Base-by-base conservation (phyloP, 2,888 invertebrate species). In the Lymantria monacha region DNA sequence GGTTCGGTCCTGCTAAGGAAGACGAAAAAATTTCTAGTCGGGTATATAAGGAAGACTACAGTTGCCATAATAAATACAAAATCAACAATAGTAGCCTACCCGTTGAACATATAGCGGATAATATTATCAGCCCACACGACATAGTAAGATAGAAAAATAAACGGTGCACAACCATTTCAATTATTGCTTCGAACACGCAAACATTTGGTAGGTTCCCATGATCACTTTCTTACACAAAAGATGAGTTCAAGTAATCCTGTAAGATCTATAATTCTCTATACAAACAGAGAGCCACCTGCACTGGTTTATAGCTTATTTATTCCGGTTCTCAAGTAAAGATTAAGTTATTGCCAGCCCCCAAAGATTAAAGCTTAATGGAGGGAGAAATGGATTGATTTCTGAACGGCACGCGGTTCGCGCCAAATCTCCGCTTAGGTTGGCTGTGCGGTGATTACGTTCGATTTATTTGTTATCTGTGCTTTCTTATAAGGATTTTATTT, bases 241-340 rank as follows among this genome's bases (percentile, higher is more conserved):
- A 67, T 63, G 57, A 57, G 48, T 59, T 56, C 52, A 48, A 49
- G 46, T 63, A 79, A 79, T 76, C 73, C 70, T 62, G 57, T 71
- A 74, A 81, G 74, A 81, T 71, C 74, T 75, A 70, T 74, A 75
- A 78, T 71, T 72, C 75, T 72, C 74, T 69, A 76, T 79, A 78
- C 77, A 76, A 84, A 81, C 79, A 74, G 79, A 66, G 69, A 72
- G 72, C 79, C 87, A 88, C 89, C 89, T 87, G 89, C 82, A 83
- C 80, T 83, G 83, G 84, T 87, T 88, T 88, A 88, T 89, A 82
- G 84, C 85, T 88, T 89, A 89, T 90, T 89, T 90, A 90, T 87
- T 82, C 84, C 79, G 80, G 78, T 81, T 81, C 87, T 87, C 83
- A 85, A 87, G 81, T 81, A 76, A 66, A 85, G 90, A 89, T 90